Evolutionary conservation across 2,113 vertebrate genomes (phyloP).

Genomic region (Anser brachyrhynchus): DNA sequence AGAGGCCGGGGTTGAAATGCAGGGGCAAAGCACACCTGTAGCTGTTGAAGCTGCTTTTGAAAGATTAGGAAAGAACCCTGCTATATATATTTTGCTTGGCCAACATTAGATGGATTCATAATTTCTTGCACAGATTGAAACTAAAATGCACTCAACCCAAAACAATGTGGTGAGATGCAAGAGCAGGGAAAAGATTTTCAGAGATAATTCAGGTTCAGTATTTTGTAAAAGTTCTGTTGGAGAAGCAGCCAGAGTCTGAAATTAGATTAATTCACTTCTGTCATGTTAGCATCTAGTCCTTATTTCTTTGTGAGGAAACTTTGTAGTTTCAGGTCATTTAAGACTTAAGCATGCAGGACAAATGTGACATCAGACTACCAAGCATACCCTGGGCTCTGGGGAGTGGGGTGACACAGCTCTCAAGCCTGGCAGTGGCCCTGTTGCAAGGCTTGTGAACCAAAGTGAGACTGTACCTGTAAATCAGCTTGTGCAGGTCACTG

Average conservation of each 20-base stretch:
- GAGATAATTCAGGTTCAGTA: neutral
- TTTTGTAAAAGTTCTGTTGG: neutral
- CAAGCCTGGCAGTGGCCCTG: neutral
- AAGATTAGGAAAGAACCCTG: neutral
- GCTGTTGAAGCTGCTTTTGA: neutral
- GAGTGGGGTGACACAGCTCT: rapidly evolving
- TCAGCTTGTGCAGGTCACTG: rapidly evolving
- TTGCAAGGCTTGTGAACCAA: rapidly evolving
- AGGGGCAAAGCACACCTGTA: neutral
- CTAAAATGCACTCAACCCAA: neutral
- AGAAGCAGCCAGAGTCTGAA: neutral
- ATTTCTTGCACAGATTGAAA: neutral
- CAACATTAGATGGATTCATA: neutral
- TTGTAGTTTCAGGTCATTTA: neutral
- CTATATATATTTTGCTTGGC: neutral
- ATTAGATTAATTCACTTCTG: neutral
- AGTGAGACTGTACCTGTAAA: neutral
- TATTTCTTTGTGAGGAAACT: neutral
- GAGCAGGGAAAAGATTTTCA: neutral
- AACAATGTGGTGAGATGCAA: neutral
- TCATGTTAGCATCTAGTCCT: neutral
- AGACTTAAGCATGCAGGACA: rapidly evolving
- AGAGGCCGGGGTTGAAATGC: neutral
- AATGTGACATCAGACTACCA: neutral
- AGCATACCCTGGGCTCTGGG: neutral